phyloP scores from a whole-genome alignment of 2,797 vertebrate species.

The Labroides dimidiatus region DNA sequence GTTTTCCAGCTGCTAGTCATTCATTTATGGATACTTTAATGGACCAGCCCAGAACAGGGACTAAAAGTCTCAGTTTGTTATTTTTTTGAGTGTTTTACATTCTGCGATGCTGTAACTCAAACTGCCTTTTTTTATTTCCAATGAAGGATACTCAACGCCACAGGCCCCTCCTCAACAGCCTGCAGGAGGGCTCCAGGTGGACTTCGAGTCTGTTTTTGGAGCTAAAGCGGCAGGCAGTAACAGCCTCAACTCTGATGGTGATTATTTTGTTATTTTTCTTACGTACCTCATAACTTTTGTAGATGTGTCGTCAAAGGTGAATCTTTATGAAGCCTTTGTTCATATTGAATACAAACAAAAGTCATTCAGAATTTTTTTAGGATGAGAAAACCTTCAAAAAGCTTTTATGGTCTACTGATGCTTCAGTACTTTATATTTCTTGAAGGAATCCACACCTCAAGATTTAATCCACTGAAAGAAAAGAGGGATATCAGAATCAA shows the following conservation, averaged over 20 bases:
- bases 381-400: background rate
- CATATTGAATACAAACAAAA: background rate
- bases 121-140: slow-evolving; percentile 49
- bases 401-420: background rate
- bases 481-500: slow-evolving; percentile 4
- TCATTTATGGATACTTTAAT: background rate
- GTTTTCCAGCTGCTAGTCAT: slow-evolving; percentile 5
- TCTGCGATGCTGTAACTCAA: slow-evolving; percentile 16
- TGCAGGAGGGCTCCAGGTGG: slow-evolving; percentile 94
- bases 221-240: slow-evolving; percentile 91
- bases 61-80: background rate
- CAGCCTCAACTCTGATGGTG: slow-evolving; percentile 92
- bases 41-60: slow-evolving; percentile 9
- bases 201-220: slow-evolving; percentile 99
- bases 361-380: background rate
- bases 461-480: background rate
- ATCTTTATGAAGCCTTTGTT: background rate
- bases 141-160: slow-evolving; percentile 91
- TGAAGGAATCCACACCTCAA: background rate
- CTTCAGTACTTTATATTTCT: background rate
- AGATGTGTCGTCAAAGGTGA: background rate
- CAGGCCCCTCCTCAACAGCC: slow-evolving; percentile 89
- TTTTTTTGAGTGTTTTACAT: slow-evolving; percentile 4
- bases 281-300: background rate
- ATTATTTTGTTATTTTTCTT: slow-evolving; percentile 54